Conservation (phyloP, 2,113 vertebrate genomes). For the Phyllopteryx taeniolatus region DNA sequence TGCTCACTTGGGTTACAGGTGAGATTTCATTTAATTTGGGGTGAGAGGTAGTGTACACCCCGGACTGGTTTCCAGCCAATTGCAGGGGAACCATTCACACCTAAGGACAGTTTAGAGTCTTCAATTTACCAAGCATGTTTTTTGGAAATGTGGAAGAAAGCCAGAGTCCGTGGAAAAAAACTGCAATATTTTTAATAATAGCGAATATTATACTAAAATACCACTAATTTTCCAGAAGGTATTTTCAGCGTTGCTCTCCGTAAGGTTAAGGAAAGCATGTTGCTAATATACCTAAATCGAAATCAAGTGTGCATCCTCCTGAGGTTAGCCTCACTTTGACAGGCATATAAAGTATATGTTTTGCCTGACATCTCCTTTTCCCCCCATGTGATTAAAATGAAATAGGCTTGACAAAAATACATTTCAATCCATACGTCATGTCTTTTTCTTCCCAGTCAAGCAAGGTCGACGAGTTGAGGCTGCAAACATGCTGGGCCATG, state of each 20-base stretch:
- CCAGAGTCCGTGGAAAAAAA: too few species aligned
- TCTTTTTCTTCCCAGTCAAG: conserved; percentile 41
- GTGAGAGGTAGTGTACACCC: too few species aligned
- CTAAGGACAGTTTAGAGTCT: too few species aligned
- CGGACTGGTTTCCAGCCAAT: too few species aligned
- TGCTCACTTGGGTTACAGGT: too few species aligned
- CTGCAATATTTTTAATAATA: too few species aligned
- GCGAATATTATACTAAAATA: too few species aligned
- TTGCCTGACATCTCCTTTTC: conserved; percentile 62
- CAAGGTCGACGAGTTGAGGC: conserved; percentile 48
- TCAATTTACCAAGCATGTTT: too few species aligned
- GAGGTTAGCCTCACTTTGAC: conserved; percentile 49
- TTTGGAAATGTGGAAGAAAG: too few species aligned
- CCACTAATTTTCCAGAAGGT: not conserved
- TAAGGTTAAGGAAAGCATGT: not conserved
- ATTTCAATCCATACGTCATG: conserved; percentile 56
- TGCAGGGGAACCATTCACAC: too few species aligned
- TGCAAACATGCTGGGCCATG: not conserved
- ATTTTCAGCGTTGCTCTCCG: not conserved
- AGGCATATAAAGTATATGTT: conserved; percentile 71
- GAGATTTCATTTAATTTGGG: too few species aligned
- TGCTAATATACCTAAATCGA: not conserved
- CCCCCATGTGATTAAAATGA: conserved; percentile 53
- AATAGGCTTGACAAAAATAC: conserved; percentile 68
- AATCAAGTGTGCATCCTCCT: conserved; percentile 29